Percentiles rank a stretch among this genome's conserved stretches.
phyloP scores from a whole-genome alignment of 2,888 invertebrate species.

The Drosophila melanosoma region DNA sequence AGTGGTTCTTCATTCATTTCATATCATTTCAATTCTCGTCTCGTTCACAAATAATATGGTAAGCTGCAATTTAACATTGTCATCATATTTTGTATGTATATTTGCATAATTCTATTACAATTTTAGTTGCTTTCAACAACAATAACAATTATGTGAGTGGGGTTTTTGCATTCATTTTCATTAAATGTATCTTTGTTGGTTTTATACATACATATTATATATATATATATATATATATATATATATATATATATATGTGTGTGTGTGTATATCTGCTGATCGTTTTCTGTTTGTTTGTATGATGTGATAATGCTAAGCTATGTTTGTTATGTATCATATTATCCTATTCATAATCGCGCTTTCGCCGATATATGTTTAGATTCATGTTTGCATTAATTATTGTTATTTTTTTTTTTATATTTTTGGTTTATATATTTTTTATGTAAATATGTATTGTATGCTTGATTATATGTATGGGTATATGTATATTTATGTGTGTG shows the following conservation, averaged over 20 bases:
- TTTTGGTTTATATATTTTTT: conserved; percentile 51
- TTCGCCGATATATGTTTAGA: conserved; percentile 55
- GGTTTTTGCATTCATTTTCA: conserved; percentile 20
- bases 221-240: neutral
- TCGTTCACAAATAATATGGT: conserved; percentile 63
- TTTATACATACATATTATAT: neutral
- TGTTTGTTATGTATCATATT: conserved; percentile 32
- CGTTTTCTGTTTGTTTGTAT: conserved; percentile 37
- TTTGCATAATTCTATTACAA: conserved; percentile 81
- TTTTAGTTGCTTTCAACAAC: conserved; percentile 80
- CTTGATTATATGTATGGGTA: conserved; percentile 62
- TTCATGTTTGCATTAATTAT: conserved; percentile 58
- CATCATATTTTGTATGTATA: conserved; percentile 73
- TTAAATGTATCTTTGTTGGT: conserved; percentile 37
- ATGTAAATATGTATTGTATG: conserved; percentile 61
- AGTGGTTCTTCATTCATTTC: conserved; percentile 6
- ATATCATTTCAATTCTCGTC: neutral
- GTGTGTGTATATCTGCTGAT: conserved; percentile 23
- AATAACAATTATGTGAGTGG: conserved; percentile 75
- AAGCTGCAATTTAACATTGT: conserved; percentile 78
- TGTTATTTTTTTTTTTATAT: conserved; percentile 20
- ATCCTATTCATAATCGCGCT: conserved; percentile 46
- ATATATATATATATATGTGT: conserved; percentile 2
- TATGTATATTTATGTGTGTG: conserved; percentile 40
- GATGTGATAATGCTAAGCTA: conserved; percentile 52